Evolutionary conservation across 2,113 vertebrate species (phyloP).

Genomic region (Tyrannus savana): DNA sequence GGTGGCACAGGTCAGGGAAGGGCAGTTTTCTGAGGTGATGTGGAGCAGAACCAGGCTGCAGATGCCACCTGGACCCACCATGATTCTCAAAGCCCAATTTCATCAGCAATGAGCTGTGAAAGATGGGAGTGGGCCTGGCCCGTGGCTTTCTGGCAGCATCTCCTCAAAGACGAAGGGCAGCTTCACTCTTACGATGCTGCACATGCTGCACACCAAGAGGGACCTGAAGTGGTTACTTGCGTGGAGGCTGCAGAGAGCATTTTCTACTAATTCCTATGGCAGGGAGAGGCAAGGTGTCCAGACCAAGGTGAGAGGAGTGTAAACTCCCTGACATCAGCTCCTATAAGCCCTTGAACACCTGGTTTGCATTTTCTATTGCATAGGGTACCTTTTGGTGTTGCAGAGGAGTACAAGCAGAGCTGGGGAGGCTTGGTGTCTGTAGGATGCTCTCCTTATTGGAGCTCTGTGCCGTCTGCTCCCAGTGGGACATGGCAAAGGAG

Average conservation of each 20-base stretch:
- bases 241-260: neutral
- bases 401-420: neutral
- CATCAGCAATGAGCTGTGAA: fast-evolving
- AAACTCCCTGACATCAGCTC: neutral
- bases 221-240: neutral
- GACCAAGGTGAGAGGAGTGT: neutral
- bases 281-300: neutral
- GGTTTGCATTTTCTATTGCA: neutral
- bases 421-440: neutral
- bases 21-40: neutral
- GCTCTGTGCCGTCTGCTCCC: neutral
- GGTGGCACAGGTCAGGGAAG: neutral
- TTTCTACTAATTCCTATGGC: neutral
- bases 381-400: neutral
- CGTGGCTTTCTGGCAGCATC: neutral
- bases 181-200: neutral
- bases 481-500: neutral
- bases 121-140: neutral
- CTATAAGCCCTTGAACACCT: neutral
- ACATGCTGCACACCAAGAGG: fast-evolving
- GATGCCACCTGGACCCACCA: fast-evolving
- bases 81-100: neutral
- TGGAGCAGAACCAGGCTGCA: neutral
- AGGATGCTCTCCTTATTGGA: neutral
- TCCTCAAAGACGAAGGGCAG: neutral